phyloP scores from a whole-genome alignment of 2,888 invertebrate species.

The Nephrotoma flavescens region DNA sequence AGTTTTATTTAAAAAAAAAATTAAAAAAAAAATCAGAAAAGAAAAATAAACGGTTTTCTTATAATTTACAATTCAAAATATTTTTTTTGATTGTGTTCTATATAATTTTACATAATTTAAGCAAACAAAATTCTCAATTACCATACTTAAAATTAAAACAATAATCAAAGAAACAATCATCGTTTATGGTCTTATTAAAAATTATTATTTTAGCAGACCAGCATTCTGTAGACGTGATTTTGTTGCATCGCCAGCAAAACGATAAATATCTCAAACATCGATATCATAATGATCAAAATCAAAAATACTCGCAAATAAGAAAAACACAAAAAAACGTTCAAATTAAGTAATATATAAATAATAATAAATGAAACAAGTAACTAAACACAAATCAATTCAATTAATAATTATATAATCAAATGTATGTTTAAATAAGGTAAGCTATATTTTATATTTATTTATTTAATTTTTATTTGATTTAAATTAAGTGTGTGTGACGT shows the following conservation, averaged over 20 bases:
- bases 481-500: background rate
- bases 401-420: background rate
- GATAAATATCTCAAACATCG: slow-evolving; percentile 18
- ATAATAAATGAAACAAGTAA: background rate
- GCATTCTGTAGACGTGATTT: slow-evolving; percentile 34
- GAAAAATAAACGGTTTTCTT: background rate
- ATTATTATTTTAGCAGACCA: slow-evolving; percentile 23
- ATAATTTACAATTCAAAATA: background rate
- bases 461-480: background rate
- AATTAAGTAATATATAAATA: background rate
- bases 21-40: background rate
- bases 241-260: slow-evolving; percentile 29
- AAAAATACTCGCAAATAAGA: background rate
- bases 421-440: background rate
- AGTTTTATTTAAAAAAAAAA: background rate
- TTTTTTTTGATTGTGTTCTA: background rate
- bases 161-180: background rate
- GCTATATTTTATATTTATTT: background rate
- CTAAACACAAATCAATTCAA: background rate
- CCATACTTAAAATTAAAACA: background rate
- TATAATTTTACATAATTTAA: background rate
- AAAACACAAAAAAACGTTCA: slow-evolving; percentile 2
- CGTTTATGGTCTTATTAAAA: background rate
- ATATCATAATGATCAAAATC: background rate
- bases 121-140: background rate